These are phyloP conservation scores for Cantharis flavilabris DNA, from an alignment of 2,888 invertebrate genomes.

Conservation along the genomic window DNA sequence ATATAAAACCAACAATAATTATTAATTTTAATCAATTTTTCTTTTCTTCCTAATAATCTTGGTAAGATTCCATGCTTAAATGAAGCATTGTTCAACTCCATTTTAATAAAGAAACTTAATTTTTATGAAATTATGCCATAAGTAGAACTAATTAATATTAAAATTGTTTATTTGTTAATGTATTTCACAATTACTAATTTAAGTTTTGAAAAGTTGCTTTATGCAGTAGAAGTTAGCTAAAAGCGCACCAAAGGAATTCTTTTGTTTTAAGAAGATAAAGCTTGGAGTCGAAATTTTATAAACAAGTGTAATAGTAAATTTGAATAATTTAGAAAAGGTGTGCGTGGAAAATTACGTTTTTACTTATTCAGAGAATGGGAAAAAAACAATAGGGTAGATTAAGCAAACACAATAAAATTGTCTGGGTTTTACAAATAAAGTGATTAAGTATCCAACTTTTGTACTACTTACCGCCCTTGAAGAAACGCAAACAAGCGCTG, in stretches of 20 bases:
- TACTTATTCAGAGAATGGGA: conserved; percentile 17
- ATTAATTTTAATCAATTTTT: neutral
- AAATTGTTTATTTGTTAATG: neutral
- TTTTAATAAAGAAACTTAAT: neutral
- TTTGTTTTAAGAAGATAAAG: neutral
- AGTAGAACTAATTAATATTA: neutral
- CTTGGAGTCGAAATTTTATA: neutral
- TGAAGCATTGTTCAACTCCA: neutral
- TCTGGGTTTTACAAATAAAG: conserved; percentile 12
- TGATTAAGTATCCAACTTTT: conserved; percentile 13
- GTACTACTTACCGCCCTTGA: conserved; percentile 38
- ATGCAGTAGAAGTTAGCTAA: neutral
- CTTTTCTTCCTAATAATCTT: neutral
- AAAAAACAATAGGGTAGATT: conserved; percentile 5
- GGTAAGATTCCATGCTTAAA: neutral
- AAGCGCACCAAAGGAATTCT: neutral
- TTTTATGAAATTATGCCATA: neutral
- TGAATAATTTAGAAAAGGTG: conserved; percentile 35
- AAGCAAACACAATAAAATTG: conserved; percentile 4
- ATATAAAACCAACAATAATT: neutral
- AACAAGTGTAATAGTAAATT: conserved; percentile 19
- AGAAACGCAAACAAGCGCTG: conserved; percentile 33
- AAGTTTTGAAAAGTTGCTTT: neutral
- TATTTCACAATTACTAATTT: neutral
- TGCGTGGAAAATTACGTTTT: conserved; percentile 32